These are phyloP conservation scores for Cirrhinus molitorella DNA, from an alignment of 2,797 vertebrate genomes.

Conservation along the genomic window DNA sequence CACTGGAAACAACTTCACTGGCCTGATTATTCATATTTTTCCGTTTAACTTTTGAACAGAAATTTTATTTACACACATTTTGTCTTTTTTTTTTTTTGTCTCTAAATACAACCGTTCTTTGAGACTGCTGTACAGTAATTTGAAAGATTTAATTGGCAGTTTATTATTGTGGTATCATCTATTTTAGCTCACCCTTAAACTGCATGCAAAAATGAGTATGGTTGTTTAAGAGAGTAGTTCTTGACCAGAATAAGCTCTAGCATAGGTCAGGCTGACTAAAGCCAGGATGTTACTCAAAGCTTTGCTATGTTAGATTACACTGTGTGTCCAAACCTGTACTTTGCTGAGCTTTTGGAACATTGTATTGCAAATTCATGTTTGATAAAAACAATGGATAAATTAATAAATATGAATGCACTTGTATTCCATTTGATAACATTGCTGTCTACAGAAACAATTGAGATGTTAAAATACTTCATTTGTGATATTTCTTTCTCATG, in stretches of 20 bases:
- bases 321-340: neutral
- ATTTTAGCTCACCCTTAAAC: too few relatives aligned
- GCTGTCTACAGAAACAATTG: neutral
- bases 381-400: neutral
- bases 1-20: too few relatives aligned
- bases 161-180: too few relatives aligned
- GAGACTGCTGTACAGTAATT: neutral
- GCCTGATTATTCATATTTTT: too few relatives aligned
- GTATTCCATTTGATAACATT: neutral
- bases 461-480: neutral
- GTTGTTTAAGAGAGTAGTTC: neutral
- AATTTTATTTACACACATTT: neutral
- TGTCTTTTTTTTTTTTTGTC: neutral
- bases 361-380: neutral
- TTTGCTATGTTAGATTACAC: neutral
- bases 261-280: neutral
- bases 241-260: neutral
- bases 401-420: neutral
- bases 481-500: neutral
- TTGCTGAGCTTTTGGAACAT: neutral
- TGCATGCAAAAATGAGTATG: too few relatives aligned
- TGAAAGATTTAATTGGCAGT: neutral
- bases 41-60: neutral
- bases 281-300: neutral
- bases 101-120: too few relatives aligned